phyloP scores from a whole-genome alignment of 2,797 vertebrate species.

The Sciurus carolinensis region DNA sequence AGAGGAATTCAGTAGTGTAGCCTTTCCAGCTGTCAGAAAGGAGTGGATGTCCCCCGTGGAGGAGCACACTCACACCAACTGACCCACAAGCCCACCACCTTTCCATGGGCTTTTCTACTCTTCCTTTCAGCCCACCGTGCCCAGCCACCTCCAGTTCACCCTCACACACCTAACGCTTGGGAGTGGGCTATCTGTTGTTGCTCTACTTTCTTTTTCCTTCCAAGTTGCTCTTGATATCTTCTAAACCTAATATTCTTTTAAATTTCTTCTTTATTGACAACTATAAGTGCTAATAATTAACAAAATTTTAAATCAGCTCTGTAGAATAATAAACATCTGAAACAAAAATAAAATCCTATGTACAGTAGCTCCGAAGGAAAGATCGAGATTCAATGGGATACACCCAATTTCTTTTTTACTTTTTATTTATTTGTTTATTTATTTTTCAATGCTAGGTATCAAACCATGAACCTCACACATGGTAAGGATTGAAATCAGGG shows the following conservation, averaged over 20 bases:
- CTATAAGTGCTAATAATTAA: neutral
- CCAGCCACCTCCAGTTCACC: neutral
- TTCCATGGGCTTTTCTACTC: neutral
- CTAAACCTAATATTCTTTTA: conserved; percentile 7
- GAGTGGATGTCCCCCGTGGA: neutral
- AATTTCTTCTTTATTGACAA: neutral
- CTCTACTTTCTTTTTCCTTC: neutral
- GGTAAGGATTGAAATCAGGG: too few species aligned
- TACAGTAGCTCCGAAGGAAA: neutral
- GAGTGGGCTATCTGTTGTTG: neutral
- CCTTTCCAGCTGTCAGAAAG: neutral
- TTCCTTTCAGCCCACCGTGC: neutral
- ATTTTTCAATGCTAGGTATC: neutral
- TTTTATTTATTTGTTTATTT: neutral
- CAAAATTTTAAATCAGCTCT: conserved; percentile 10
- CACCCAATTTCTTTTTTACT: neutral
- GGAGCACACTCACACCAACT: too few species aligned
- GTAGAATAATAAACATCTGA: neutral
- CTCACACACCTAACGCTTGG: neutral
- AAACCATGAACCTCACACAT: neutral
- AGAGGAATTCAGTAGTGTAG: neutral
- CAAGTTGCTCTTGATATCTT: neutral
- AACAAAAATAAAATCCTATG: neutral
- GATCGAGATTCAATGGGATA: neutral
- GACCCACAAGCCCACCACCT: neutral